Evolutionary conservation across 2,113 vertebrate genomes (phyloP).

Genomic region (Aviceda subcristata): DNA sequence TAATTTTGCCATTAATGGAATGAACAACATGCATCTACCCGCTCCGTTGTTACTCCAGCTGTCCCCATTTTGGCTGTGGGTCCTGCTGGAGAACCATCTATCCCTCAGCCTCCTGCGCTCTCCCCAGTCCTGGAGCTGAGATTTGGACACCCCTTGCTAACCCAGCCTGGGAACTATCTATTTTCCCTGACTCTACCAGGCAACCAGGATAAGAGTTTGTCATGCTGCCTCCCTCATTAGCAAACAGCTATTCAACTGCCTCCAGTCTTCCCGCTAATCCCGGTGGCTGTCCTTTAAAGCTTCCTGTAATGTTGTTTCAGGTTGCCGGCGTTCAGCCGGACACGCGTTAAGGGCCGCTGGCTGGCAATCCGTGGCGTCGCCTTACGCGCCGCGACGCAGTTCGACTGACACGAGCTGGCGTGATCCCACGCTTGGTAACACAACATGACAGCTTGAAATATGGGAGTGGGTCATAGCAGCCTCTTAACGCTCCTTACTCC

Average conservation of each 20-base stretch:
- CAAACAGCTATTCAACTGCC: conserved; percentile 25
- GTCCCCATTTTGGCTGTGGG: not conserved
- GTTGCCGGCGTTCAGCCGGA: not conserved
- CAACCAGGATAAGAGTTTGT: not conserved
- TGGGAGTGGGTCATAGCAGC: not conserved
- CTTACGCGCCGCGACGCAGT: not conserved
- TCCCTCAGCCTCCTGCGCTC: not conserved
- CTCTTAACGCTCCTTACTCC: not conserved
- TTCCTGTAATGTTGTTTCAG: not conserved
- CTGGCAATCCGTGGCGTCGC: not conserved
- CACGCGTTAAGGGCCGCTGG: not conserved
- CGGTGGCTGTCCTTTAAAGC: not conserved
- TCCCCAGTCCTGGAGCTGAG: not conserved
- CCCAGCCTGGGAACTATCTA: not conserved
- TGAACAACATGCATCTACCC: not conserved
- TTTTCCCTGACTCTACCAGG: not conserved
- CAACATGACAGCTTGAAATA: not conserved
- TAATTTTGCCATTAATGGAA: not conserved
- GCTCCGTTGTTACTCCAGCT: not conserved
- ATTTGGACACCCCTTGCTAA: not conserved
- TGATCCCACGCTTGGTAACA: not conserved
- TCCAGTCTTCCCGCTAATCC: not conserved
- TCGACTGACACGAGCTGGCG: not conserved
- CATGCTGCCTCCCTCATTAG: conserved; percentile 4
- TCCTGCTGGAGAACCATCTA: not conserved